These are phyloP conservation scores for Gymnocypris eckloni DNA, from an alignment of 2,797 vertebrate species.

Conservation along the genomic window DNA sequence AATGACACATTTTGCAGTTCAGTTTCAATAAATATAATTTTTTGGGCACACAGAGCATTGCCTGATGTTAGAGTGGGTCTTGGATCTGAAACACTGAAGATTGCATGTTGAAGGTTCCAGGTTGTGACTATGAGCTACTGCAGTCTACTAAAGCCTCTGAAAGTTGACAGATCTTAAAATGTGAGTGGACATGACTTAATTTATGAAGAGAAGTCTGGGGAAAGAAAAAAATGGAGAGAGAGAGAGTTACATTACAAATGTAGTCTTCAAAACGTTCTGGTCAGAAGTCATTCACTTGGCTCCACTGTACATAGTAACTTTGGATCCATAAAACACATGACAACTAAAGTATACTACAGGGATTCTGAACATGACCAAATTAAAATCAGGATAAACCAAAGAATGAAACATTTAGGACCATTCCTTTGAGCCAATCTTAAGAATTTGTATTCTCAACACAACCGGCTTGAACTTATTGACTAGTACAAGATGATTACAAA, in stretches of 20 bases:
- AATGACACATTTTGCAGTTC: not conserved
- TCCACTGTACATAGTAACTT: not conserved
- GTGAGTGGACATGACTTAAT: not conserved
- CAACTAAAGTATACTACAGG: not conserved
- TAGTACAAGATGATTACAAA: slow-evolving; percentile 30
- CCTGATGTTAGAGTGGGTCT: slow-evolving; percentile 12
- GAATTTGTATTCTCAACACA: slow-evolving; percentile 8
- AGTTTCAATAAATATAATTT: not conserved
- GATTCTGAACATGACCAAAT: not conserved
- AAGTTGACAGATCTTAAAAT: slow-evolving; percentile 18
- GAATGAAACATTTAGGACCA: not conserved
- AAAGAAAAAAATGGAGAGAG: not conserved
- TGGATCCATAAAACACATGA: not conserved
- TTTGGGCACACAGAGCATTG: not conserved
- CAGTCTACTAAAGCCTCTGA: not conserved
- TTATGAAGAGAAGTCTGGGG: slow-evolving; percentile 13
- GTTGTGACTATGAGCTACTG: slow-evolving; percentile 14
- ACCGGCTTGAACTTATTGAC: not conserved
- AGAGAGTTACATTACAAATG: slow-evolving; percentile 25
- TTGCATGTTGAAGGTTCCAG: not conserved
- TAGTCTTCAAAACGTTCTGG: not conserved
- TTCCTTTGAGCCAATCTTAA: not conserved
- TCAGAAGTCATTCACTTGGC: not conserved
- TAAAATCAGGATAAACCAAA: not conserved
- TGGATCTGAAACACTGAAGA: not conserved